A percentile compares a stretch with the other conserved stretches of the same genome.
Conservation (phyloP, 2,797 vertebrate species). For the Caiman crocodilus region DNA sequence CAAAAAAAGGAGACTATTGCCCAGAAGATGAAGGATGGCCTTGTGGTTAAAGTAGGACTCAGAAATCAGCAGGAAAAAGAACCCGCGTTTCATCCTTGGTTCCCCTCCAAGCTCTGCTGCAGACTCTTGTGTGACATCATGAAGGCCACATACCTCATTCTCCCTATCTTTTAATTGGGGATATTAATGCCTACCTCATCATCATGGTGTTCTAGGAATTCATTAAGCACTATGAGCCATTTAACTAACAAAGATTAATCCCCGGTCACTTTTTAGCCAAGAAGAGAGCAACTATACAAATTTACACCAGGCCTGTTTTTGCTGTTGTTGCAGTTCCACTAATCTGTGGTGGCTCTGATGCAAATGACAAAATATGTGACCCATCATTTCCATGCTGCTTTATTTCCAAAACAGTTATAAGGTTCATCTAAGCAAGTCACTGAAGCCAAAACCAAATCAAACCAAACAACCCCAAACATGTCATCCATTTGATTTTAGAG, state of each 20-base stretch:
- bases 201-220: not conserved
- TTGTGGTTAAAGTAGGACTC: not conserved
- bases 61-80: not conserved
- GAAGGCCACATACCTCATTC: not conserved
- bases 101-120: not conserved
- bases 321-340: not conserved
- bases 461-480: not conserved
- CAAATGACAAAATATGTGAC: conserved; percentile 15
- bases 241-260: not conserved
- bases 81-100: no score
- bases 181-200: fast-evolving
- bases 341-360: not conserved
- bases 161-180: not conserved
- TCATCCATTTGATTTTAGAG: conserved; percentile 27
- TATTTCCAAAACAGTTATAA: conserved; percentile 18
- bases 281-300: not conserved
- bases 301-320: conserved; percentile 12
- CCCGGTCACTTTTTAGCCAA: not conserved
- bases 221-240: not conserved
- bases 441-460: conserved; percentile 10
- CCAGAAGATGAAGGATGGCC: not conserved
- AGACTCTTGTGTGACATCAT: not conserved
- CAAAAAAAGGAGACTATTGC: fast-evolving
- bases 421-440: conserved; percentile 29
- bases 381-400: not conserved